A percentile compares a stretch with the other conserved stretches of the same genome.
phyloP scores from a whole-genome alignment of 2,888 invertebrate species.

The Caradrina kadenii region DNA sequence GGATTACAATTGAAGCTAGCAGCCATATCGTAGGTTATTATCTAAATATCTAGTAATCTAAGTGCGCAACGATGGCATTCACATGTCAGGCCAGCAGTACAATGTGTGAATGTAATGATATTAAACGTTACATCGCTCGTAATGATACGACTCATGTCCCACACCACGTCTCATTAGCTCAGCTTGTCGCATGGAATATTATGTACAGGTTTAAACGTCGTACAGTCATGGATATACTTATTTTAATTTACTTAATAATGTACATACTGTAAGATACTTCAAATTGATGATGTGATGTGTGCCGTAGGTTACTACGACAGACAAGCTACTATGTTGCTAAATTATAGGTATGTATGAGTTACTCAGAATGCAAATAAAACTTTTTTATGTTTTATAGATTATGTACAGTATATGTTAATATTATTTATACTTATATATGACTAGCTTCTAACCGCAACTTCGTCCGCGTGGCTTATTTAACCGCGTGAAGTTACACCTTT shows the following conservation, averaged over 20 bases:
- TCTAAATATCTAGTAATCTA: conserved; percentile 4
- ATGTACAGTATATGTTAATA: no score
- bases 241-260: conserved; percentile 33
- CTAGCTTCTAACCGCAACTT: no score
- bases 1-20: neutral
- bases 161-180: conserved; percentile 7
- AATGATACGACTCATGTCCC: conserved; percentile 15
- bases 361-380: no score
- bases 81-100: conserved; percentile 15
- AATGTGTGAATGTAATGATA: conserved; percentile 14
- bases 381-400: no score
- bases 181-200: conserved; percentile 14
- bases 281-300: conserved; percentile 1
- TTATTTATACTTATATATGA: no score
- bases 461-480: no score
- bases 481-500: no score
- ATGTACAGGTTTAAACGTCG: conserved; percentile 13
- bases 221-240: conserved; percentile 9
- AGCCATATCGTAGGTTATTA: neutral
- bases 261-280: conserved; percentile 9
- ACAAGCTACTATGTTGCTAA: neutral
- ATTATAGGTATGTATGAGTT: no score
- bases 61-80: conserved; percentile 4
- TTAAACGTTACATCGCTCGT: conserved; percentile 9
- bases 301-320: neutral